Evolutionary conservation across 2,113 vertebrate genomes (phyloP).

Genomic region (Glaucidium brasilianum): DNA sequence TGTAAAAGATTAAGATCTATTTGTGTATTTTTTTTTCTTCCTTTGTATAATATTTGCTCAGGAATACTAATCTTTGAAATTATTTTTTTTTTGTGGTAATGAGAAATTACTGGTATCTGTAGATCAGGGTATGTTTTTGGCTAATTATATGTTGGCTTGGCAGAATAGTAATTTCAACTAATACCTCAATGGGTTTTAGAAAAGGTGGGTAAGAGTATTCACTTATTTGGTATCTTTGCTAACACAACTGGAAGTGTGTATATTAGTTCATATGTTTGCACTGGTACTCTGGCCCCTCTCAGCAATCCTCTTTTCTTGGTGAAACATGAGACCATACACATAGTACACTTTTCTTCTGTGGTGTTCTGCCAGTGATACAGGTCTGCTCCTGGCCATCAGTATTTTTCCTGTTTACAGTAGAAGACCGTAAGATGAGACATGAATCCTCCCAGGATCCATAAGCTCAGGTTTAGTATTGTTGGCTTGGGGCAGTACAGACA

Average conservation of each 20-base stretch:
- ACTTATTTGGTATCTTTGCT: neutral
- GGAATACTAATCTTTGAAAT: neutral
- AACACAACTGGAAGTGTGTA: neutral
- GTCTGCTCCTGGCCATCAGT: neutral
- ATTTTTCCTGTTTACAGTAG: neutral
- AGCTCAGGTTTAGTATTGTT: neutral
- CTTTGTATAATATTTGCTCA: neutral
- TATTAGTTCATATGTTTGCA: neutral
- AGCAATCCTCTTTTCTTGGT: neutral
- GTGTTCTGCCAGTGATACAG: neutral
- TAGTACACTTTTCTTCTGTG: neutral
- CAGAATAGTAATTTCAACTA: neutral
- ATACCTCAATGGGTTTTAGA: neutral
- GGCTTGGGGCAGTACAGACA: neutral
- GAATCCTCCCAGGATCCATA: neutral
- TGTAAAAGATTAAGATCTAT: too few species aligned
- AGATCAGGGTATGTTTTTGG: neutral
- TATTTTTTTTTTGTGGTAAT: neutral
- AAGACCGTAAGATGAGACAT: neutral
- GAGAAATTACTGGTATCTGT: neutral
- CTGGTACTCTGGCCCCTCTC: neutral
- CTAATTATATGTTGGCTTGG: neutral
- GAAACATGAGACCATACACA: neutral
- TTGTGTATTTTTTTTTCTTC: neutral
- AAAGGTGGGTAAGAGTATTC: neutral